A percentile compares a stretch with the other conserved stretches of the same genome.
These are phyloP conservation scores for Tauraco erythrolophus DNA, from an alignment of 2,113 vertebrate species.

Conservation along the genomic window DNA sequence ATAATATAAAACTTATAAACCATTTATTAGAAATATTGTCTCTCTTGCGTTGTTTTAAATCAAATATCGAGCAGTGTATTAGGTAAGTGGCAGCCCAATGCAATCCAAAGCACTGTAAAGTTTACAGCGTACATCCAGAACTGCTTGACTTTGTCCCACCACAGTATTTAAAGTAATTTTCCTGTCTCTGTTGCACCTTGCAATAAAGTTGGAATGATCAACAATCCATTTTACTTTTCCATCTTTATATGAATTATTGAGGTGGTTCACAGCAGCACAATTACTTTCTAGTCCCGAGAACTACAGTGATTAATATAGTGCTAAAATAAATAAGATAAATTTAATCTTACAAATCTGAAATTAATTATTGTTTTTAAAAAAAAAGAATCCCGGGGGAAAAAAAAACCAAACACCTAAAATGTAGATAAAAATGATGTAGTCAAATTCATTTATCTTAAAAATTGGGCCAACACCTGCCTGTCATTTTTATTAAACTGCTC, in stretches of 20 bases:
- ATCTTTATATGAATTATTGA: neutral
- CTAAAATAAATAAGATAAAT: neutral
- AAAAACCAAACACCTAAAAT: neutral
- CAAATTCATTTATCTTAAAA: neutral
- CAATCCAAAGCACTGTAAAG: neutral
- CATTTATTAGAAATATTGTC: neutral
- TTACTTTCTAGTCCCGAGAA: neutral
- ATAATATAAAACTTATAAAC: neutral
- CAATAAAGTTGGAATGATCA: neutral
- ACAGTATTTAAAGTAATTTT: neutral
- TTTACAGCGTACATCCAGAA: neutral
- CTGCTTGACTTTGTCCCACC: neutral
- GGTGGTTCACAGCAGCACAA: neutral
- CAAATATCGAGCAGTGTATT: neutral
- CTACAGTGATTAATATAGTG: neutral
- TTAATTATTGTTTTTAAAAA: too few species aligned
- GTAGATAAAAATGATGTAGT: neutral
- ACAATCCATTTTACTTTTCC: neutral
- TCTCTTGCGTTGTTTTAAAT: neutral
- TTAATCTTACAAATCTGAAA: too few species aligned
- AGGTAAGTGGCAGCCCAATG: neutral
- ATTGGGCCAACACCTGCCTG: fast-evolving
- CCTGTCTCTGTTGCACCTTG: neutral
- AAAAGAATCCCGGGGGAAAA: too few species aligned
- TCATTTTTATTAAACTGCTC: neutral